Conservation (phyloP, 2,888 invertebrate species). For the Tuta absoluta region DNA sequence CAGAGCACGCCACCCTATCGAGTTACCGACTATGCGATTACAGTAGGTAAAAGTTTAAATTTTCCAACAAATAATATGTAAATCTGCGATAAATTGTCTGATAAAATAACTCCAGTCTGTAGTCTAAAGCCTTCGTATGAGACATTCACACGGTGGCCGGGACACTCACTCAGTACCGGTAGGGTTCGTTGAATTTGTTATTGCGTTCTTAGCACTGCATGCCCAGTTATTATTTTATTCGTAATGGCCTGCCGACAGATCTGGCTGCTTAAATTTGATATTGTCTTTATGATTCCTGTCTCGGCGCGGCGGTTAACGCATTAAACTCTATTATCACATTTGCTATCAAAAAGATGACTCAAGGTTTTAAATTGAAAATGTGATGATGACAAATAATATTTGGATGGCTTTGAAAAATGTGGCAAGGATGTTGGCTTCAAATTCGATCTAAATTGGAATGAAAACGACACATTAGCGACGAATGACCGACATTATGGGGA, state of each 20-base stretch:
- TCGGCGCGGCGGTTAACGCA: conserved; percentile 29
- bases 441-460: conserved; percentile 71
- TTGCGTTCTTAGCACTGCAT: conserved; percentile 72
- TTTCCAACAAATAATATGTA: conserved; percentile 57
- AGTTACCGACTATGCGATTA: conserved; percentile 53
- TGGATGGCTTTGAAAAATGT: conserved; percentile 71
- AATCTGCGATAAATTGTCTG: conserved; percentile 64
- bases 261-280: conserved; percentile 65
- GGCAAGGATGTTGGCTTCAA: conserved; percentile 58
- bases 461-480: conserved; percentile 75
- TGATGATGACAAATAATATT: conserved; percentile 46
- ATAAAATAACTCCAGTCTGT: conserved; percentile 72
- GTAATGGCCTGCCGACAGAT: conserved; percentile 68
- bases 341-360: conserved; percentile 40
- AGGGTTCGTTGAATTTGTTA: conserved; percentile 82
- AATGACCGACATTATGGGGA: conserved; percentile 80
- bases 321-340: conserved; percentile 34
- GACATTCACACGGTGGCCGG: conserved; percentile 78
- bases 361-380: conserved; percentile 16
- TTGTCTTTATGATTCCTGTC: conserved; percentile 51
- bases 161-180: conserved; percentile 76
- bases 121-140: conserved; percentile 66
- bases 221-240: conserved; percentile 73
- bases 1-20: conserved; percentile 50
- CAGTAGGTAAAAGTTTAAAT: conserved; percentile 44